These are phyloP conservation scores for Oceanodroma leucorhoa DNA, from an alignment of 2,797 vertebrate species.

Conservation along the genomic window DNA sequence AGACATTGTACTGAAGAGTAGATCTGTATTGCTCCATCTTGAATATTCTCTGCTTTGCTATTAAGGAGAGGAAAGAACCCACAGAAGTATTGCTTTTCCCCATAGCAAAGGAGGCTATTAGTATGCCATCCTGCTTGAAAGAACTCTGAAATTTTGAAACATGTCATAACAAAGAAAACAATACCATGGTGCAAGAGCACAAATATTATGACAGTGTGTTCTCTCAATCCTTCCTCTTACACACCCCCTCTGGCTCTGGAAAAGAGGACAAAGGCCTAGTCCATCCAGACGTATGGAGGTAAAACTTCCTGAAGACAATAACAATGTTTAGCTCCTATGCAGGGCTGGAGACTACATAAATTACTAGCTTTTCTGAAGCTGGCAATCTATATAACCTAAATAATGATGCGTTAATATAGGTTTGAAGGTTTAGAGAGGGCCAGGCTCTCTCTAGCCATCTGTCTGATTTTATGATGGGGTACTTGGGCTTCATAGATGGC, in stretches of 20 bases:
- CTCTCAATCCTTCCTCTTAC: background rate
- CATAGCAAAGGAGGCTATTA: slow-evolving; percentile 6
- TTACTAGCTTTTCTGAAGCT: background rate
- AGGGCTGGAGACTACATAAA: background rate
- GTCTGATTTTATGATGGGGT: background rate
- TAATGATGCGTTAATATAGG: background rate
- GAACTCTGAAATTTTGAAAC: slow-evolving; percentile 14
- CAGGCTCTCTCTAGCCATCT: background rate
- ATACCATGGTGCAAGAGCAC: slow-evolving; percentile 31
- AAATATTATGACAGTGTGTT: background rate
- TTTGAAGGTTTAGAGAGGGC: background rate
- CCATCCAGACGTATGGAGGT: background rate
- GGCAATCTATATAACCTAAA: background rate
- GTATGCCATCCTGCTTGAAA: background rate
- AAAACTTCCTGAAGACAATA: background rate
- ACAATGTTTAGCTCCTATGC: background rate
- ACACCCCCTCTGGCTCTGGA: background rate
- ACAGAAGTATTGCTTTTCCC: background rate
- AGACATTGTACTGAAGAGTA: background rate
- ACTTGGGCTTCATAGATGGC: background rate
- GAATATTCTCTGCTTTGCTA: background rate
- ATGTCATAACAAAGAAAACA: slow-evolving; percentile 18
- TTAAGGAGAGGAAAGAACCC: background rate
- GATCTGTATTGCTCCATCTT: background rate
- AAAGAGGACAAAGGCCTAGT: background rate